Conservation (phyloP, 1,140 invertebrate genomes). For the Bombus vancouverensis region DNA sequence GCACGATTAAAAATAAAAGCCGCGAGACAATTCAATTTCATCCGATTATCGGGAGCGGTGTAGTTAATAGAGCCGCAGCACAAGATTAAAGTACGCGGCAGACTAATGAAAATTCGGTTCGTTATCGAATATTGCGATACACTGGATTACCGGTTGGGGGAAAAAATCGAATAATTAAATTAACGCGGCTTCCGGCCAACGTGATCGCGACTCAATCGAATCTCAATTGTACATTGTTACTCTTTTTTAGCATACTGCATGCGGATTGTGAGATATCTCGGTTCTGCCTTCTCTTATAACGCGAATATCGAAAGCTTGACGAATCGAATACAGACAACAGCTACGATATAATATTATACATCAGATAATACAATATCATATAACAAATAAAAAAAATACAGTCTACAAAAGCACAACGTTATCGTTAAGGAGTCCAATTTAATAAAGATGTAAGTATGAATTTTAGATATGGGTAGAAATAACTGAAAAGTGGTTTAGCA, state of each 20-base stretch:
- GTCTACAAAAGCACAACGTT: no score
- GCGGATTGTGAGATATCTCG: not conserved
- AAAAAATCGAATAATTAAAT: conserved; percentile 43
- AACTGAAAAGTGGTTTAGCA: no score
- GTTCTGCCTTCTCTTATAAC: not conserved
- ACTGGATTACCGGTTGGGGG: conserved; percentile 7
- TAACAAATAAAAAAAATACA: no score
- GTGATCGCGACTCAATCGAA: conserved; percentile 4
- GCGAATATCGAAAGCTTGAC: not conserved
- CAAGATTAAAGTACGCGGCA: conserved; percentile 50
- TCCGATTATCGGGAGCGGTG: conserved; percentile 41
- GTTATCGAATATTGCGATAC: conserved; percentile 48
- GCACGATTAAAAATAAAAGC: conserved; percentile 43
- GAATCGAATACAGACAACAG: not conserved
- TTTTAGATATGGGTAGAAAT: no score
- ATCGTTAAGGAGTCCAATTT: no score
- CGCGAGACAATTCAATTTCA: conserved; percentile 45
- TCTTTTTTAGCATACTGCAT: not conserved
- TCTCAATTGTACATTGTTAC: no score
- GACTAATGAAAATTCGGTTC: conserved; percentile 46
- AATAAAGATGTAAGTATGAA: no score
- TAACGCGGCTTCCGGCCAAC: conserved; percentile 18
- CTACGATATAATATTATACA: not conserved
- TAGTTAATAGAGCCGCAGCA: conserved; percentile 41
- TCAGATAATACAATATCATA: not conserved